Percentiles rank a stretch among this genome's conserved stretches.
These are phyloP conservation scores for Lasiurus cinereus DNA, from an alignment of 2,113 vertebrate genomes.

Conservation along the genomic window DNA sequence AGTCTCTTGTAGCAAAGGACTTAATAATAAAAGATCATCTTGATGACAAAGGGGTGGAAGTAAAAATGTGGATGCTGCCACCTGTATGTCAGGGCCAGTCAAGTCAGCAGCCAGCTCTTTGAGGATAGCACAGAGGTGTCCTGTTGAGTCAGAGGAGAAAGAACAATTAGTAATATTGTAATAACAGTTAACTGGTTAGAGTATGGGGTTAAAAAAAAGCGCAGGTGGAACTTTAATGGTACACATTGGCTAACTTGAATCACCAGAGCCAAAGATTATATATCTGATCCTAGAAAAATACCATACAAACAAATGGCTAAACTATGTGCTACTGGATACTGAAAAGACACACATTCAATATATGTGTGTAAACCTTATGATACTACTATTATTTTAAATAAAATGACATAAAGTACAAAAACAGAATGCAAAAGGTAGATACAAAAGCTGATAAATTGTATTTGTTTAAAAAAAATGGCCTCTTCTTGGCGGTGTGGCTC, in stretches of 20 bases:
- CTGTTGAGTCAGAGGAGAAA: constrained; percentile 83
- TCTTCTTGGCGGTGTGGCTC: background rate
- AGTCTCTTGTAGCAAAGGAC: constrained; percentile 89
- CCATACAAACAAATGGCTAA: background rate
- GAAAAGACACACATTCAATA: background rate
- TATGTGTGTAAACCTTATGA: background rate
- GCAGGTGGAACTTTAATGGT: background rate
- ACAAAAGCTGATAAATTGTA: constrained; percentile 7
- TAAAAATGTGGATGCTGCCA: constrained; percentile 89
- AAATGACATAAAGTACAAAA: constrained; percentile 25
- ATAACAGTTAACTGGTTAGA: background rate
- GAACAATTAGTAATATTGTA: constrained; percentile 73
- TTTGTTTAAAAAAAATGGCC: background rate
- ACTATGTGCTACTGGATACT: background rate
- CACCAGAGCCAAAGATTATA: background rate
- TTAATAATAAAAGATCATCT: constrained; percentile 91
- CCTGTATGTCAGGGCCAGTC: constrained; percentile 89
- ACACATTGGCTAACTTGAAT: background rate
- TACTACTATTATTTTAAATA: constrained; percentile 30
- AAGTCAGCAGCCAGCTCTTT: constrained; percentile 94
- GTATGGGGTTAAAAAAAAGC: background rate
- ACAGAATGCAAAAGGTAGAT: background rate
- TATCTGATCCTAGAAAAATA: background rate
- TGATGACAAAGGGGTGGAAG: constrained; percentile 92
- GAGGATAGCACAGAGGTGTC: constrained; percentile 90